Evolutionary conservation across 92 coral and sea anemone genomes (phyloP), one percentile per base, ranked within the genome.

Genomic region (Zoanthus solanderi): DNA sequence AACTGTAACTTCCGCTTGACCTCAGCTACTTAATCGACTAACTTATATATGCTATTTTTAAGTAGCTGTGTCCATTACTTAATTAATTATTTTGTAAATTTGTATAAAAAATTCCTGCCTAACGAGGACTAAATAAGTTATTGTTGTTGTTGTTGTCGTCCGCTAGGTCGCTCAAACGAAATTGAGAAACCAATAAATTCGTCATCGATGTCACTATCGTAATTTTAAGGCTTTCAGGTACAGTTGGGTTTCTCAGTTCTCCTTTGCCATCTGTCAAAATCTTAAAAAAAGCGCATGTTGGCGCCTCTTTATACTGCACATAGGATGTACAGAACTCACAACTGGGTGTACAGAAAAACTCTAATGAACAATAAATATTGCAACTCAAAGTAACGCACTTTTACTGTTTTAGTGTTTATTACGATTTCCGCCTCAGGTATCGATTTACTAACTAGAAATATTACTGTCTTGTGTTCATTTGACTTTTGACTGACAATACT

Each of bases 231-330:
- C 31, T 10, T 65, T 65, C 71, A 65, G 71, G 71, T 65, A 23
- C 4, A 65, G 71, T 65, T 65, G 23, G 71, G 6, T 65, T 65
- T 16, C 5, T 53, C 6, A 14, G 58, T 65, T 65, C 71, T 65
- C 18, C 18, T 23, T 65, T 65, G 71, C 23, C 5, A 65, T 65
- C 71, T 65, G 71, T 65, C 71, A 65, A 65, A 23, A 65, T 65
- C 71, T 1, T 65, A 65, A 65, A 65, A 23, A 10, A 2, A 65
- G 71, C 71, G 29, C 29, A 65, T 65, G 71, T 65, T 10, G 12
- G 71, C n/a, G 71, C 71, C 71, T 65, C 31, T 65, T 65, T 65
- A 10, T 65, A 65, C 71, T 65, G 30, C 71, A 16, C 71, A 65
- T 0, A 65, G 71, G 71, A 4, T 37, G 42, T 37, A 65, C 16